phyloP scores from a whole-genome alignment of 2,888 invertebrate species.

The Serrognathus titanus region DNA sequence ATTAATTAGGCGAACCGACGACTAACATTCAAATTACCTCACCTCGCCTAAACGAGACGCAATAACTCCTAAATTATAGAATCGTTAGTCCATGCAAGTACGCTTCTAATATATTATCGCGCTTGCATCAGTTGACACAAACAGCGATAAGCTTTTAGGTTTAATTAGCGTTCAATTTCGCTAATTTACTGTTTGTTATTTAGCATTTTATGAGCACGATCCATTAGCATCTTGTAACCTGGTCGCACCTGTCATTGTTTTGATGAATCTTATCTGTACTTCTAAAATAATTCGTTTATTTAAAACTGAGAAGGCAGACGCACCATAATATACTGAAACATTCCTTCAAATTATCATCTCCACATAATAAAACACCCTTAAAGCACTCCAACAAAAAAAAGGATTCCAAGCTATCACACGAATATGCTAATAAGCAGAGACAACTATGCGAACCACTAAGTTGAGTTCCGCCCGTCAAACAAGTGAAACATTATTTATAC shows the following conservation, averaged over 20 bases:
- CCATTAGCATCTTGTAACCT: not conserved
- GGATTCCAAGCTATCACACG: conserved; percentile 7
- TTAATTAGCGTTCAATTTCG: too few relatives aligned
- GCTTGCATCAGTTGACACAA: too few relatives aligned
- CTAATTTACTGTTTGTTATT: too few relatives aligned
- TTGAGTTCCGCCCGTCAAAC: conserved; percentile 10
- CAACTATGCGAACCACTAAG: conserved; percentile 4
- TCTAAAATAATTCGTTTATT: not conserved
- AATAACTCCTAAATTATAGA: too few relatives aligned
- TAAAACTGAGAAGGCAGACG: not conserved
- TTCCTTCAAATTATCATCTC: conserved; percentile 3
- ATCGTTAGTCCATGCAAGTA: too few relatives aligned
- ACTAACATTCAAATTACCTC: too few relatives aligned
- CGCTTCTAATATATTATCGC: too few relatives aligned
- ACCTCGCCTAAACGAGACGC: too few relatives aligned
- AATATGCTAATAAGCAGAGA: conserved; percentile 7
- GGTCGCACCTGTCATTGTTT: not conserved
- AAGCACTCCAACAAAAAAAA: not conserved
- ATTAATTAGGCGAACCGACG: too few relatives aligned
- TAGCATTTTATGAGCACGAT: too few relatives aligned
- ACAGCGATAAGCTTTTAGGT: too few relatives aligned
- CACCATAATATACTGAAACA: conserved; percentile 2
- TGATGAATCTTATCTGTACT: not conserved
- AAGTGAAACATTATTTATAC: conserved; percentile 10
- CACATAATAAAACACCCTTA: not conserved